Evolutionary conservation across 1,140 invertebrate genomes (phyloP).

Genomic region (Orchestia grillus): DNA sequence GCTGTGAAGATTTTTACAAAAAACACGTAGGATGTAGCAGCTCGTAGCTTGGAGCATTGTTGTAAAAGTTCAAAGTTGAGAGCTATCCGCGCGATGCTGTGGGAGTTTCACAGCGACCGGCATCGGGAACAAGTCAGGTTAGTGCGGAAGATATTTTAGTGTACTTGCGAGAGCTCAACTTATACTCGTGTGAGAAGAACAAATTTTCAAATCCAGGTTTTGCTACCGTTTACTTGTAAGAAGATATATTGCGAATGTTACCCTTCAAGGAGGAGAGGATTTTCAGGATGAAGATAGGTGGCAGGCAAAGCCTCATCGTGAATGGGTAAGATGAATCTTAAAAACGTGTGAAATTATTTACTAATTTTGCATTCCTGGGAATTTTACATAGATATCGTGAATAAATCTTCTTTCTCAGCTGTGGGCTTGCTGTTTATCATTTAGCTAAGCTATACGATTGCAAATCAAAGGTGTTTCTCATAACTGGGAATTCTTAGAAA

Average conservation of each 20-base stretch:
- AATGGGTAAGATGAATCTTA: not conserved
- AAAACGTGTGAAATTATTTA: not conserved
- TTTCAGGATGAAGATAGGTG: no score
- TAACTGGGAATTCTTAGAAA: no score
- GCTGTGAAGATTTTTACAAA: not conserved
- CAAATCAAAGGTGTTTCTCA: no score
- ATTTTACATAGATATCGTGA: not conserved
- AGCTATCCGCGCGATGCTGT: not conserved
- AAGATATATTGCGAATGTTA: not conserved
- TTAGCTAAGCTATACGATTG: no score
- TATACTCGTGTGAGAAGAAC: not conserved
- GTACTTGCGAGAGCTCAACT: not conserved
- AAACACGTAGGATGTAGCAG: not conserved
- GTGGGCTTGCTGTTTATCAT: not conserved
- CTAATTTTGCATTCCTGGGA: not conserved
- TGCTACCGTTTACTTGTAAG: not conserved
- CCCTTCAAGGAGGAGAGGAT: no score
- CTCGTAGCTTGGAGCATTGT: not conserved
- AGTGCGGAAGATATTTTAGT: not conserved
- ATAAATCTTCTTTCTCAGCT: not conserved
- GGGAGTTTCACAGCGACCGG: not conserved
- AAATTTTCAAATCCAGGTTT: not conserved
- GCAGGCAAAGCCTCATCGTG: not conserved
- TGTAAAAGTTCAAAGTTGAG: not conserved
- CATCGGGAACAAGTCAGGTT: not conserved